Evolutionary conservation across 1,140 invertebrate genomes (phyloP).

Genomic region (Tenebrio molitor): DNA sequence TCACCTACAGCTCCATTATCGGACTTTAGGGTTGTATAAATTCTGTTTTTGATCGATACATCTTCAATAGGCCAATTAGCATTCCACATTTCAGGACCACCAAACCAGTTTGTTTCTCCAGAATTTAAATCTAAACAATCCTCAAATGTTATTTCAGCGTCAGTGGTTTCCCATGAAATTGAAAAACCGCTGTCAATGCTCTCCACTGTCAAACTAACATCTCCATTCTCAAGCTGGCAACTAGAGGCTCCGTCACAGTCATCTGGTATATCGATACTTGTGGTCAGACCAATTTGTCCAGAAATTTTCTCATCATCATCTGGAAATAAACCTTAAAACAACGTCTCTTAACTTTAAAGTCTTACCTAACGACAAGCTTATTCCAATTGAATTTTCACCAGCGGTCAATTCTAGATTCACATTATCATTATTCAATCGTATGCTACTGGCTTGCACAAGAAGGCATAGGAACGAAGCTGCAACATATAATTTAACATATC

Average conservation of each 20-base stretch:
- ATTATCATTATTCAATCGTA: too few species aligned
- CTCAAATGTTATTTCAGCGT: not conserved
- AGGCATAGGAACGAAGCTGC: too few species aligned
- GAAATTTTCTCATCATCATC: not conserved
- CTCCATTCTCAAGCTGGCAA: not conserved
- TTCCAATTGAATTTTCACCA: too few species aligned
- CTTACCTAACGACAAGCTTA: not conserved
- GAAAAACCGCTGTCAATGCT: not conserved
- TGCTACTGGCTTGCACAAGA: too few species aligned
- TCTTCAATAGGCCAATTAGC: conserved; percentile 75
- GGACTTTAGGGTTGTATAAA: conserved; percentile 73
- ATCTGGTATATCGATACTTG: not conserved
- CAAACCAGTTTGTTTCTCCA: conserved; percentile 31
- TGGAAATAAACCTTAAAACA: too few species aligned
- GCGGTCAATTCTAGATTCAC: too few species aligned
- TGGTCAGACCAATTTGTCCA: not conserved
- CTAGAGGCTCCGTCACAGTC: not conserved
- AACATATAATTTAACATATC: too few species aligned
- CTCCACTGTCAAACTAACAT: not conserved
- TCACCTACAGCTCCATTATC: conserved; percentile 78
- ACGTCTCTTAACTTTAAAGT: too few species aligned
- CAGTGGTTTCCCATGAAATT: conserved; percentile 6
- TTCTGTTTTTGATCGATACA: conserved; percentile 64
- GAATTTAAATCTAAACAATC: conserved; percentile 35
- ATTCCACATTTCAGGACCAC: conserved; percentile 22